Evolutionary conservation across 2,888 invertebrate species (phyloP), one percentile per base, ranked within the genome.

Genomic region (Scrobipalpa atriplicella): DNA sequence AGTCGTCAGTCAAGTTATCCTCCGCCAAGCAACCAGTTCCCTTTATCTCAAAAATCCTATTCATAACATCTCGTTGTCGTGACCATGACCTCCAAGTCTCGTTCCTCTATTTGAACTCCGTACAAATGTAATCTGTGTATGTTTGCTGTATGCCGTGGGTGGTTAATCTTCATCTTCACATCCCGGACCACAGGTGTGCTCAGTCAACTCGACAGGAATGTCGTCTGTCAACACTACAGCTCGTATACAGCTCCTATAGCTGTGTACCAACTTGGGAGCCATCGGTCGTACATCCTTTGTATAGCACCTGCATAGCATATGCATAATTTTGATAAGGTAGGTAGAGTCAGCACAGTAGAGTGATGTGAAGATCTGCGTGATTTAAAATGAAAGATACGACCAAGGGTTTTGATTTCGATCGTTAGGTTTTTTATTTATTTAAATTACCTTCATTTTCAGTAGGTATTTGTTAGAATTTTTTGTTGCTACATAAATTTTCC

Each of bases 161-260:
- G 70, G 70, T 71, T 71, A 72, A 74, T 72, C 71, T 70, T 66
- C 70, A 21, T 21, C 21, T 21, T 21, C 47, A 6, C 21, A 29
- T 21, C 54, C 54, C 21, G 16, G 68, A 68, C 68, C 72, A 74
- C 76, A 81, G 79, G 82, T 83, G 81, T 75, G 76, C 72, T 73
- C 66, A 38, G 68, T 66, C 70, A 70, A 73, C 70, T 73, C 64
- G 67, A 66, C 69, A 68, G 76, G 81, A 81, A 79, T 82, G 76
- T 72, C 61, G 72, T 73, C 64, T 72, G 74, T 76, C 76, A 75
- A 74, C 73, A 70, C 72, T 16, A 38, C 29, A 56, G 52, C 18
- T 52, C 29, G 5, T 29, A 56, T 16, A 38, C 29, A 56, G 52
- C 18, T 52, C 29, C 13, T 29, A 56, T 21, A 56, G 21, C 6